Percentiles rank a stretch among this genome's conserved stretches.
Evolutionary conservation across 2,797 vertebrate species (phyloP).

Genomic region (Sylvilagus floridanus): DNA sequence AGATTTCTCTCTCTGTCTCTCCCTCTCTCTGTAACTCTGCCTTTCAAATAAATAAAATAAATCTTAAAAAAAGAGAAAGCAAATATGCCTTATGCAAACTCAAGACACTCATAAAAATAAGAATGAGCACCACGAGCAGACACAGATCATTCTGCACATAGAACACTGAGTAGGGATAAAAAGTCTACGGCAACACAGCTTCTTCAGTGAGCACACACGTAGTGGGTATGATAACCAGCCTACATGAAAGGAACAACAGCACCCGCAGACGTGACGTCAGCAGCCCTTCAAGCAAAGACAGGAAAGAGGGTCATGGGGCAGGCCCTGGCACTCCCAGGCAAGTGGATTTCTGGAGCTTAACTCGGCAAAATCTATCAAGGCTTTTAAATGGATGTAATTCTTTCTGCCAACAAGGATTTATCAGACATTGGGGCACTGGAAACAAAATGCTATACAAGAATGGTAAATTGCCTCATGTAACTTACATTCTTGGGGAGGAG

Average conservation of each 20-base stretch:
- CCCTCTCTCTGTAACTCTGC: no score
- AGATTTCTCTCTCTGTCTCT: no score
- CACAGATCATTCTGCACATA: not conserved
- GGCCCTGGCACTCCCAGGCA: not conserved
- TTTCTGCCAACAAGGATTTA: not conserved
- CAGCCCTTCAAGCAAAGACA: not conserved
- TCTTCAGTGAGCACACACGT: not conserved
- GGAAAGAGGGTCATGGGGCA: not conserved
- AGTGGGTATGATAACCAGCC: not conserved
- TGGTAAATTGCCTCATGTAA: not conserved
- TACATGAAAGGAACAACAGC: not conserved
- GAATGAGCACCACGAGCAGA: not conserved
- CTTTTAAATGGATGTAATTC: not conserved
- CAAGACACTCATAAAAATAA: not conserved
- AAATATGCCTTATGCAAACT: not conserved
- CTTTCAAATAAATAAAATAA: no score
- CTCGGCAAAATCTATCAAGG: not conserved
- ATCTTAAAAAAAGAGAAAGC: no score
- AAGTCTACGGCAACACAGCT: not conserved
- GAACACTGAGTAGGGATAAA: not conserved
- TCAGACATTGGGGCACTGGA: not conserved
- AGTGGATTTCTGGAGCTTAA: not conserved
- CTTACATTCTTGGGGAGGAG: not conserved
- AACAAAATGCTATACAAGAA: slow-evolving; percentile 5
- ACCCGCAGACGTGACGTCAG: not conserved